These are phyloP conservation scores for Zoanthus gigantus DNA, from an alignment of 92 coral and sea anemone genomes.

Conservation along the genomic window DNA sequence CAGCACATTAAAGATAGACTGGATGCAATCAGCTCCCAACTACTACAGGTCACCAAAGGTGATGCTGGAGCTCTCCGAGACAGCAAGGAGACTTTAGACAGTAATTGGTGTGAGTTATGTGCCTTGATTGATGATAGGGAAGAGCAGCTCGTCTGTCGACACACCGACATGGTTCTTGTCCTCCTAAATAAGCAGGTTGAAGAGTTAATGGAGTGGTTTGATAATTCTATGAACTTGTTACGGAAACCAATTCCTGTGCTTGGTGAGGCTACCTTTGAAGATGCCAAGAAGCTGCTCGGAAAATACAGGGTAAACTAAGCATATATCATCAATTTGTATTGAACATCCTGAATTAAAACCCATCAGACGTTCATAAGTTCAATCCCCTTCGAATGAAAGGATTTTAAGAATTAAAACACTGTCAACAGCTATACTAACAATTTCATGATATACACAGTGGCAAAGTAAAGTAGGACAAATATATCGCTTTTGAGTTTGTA, in stretches of 20 bases:
- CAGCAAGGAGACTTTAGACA: constrained; percentile 81
- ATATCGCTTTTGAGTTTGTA: too few relatives aligned
- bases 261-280: constrained; percentile 82
- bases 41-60: constrained; percentile 77
- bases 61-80: constrained; percentile 77
- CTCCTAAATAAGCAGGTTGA: constrained; percentile 71
- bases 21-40: constrained; percentile 75
- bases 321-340: background rate
- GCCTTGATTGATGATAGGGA: constrained; percentile 92
- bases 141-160: constrained; percentile 81
- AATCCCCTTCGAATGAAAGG: too few relatives aligned
- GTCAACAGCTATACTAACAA: too few relatives aligned
- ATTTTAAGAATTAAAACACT: too few relatives aligned
- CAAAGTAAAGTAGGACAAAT: too few relatives aligned
- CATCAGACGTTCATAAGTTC: too few relatives aligned
- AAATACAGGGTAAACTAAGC: constrained; percentile 69
- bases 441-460: too few relatives aligned
- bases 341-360: too few relatives aligned
- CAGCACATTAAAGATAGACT: constrained; percentile 76
- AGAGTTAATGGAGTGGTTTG: constrained; percentile 80
- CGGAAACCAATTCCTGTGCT: constrained; percentile 70
- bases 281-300: constrained; percentile 74
- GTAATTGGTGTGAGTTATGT: constrained; percentile 90
- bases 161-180: constrained; percentile 76
- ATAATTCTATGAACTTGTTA: constrained; percentile 58